A percentile compares a stretch with the other conserved stretches of the same genome.
Conservation (phyloP, 2,113 vertebrate genomes). For the Siphamia tubifer region DNA sequence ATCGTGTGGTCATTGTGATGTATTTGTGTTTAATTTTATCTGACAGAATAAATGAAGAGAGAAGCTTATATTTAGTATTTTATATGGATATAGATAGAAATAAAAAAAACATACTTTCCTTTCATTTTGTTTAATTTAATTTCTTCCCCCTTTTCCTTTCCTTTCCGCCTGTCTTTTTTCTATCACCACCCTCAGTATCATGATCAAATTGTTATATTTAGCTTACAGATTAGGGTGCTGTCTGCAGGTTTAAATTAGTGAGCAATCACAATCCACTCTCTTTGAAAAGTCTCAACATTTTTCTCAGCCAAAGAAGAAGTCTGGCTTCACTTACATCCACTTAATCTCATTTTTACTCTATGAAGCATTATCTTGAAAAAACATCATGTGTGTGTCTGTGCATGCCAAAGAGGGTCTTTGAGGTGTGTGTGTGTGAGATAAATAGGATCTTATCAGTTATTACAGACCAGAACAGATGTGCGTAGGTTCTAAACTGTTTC, state of each 20-base stretch:
- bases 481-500: background rate
- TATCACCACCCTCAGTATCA: conserved; percentile 13
- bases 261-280: background rate
- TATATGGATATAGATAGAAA: too few species aligned
- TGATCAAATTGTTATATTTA: conserved; percentile 40
- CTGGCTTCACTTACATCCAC: background rate
- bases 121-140: background rate
- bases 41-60: too few species aligned
- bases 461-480: background rate
- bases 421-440: background rate
- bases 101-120: background rate
- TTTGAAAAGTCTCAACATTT: background rate
- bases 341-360: background rate
- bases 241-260: background rate
- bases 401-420: background rate
- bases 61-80: too few species aligned
- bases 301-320: background rate
- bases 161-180: conserved; percentile 20
- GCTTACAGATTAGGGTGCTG: conserved; percentile 7
- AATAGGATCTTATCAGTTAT: background rate
- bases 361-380: background rate
- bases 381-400: background rate
- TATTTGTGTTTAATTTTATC: too few species aligned
- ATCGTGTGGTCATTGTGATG: too few species aligned
- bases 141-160: background rate